phyloP scores from a whole-genome alignment of 2,797 vertebrate genomes.

The Catharus ustulatus region DNA sequence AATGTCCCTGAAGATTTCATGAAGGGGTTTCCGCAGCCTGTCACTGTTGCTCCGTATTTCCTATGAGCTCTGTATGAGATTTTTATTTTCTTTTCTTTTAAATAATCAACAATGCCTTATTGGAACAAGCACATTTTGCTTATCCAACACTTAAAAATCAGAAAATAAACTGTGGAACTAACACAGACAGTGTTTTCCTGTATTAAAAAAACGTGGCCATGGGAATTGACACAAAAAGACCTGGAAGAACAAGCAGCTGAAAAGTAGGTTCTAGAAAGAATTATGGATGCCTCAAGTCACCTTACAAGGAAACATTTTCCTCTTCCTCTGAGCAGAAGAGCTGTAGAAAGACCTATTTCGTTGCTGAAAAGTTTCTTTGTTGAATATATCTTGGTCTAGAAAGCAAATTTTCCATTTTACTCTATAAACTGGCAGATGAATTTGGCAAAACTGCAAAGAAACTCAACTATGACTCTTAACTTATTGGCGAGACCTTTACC shows the following conservation, averaged over 20 bases:
- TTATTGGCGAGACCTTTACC: fast-evolving
- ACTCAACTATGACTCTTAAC: not conserved
- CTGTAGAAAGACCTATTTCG: not conserved
- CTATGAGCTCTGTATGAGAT: not conserved
- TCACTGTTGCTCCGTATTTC: fast-evolving
- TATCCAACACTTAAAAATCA: not conserved
- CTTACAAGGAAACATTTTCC: not conserved
- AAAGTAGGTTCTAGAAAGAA: not conserved
- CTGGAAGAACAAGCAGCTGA: not conserved
- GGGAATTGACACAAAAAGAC: not conserved
- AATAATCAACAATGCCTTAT: not conserved
- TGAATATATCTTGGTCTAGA: not conserved
- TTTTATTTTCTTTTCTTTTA: not conserved
- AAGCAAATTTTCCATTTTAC: not conserved
- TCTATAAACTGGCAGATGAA: not conserved
- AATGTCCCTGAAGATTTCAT: not conserved
- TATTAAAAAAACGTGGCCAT: not conserved
- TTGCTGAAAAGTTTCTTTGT: not conserved
- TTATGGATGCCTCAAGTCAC: not conserved
- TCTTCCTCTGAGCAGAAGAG: not conserved
- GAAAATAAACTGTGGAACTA: not conserved
- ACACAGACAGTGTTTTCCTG: fast-evolving
- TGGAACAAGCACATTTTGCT: not conserved
- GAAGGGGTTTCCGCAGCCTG: not conserved
- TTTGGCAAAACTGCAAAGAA: not conserved